Base-by-base conservation (phyloP, 2,113 vertebrate species). In the Tinamus guttatus region DNA sequence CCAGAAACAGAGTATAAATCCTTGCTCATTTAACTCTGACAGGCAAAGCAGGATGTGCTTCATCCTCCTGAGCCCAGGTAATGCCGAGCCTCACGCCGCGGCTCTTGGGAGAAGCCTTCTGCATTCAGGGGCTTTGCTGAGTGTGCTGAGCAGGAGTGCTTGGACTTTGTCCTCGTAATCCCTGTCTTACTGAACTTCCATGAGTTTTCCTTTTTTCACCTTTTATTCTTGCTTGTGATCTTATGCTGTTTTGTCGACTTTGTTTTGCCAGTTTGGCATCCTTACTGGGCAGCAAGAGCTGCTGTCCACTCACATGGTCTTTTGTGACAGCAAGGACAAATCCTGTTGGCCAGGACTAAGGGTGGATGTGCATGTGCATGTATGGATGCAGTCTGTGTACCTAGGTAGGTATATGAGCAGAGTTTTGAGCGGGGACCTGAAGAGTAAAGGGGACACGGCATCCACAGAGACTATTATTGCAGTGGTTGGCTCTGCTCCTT, bases 241-340 rank as follows among this genome's bases (percentile, higher is more conserved):
- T 91, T 87, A 38, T 51, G 84, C 94, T 88, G 89, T 96, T 95
- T 96, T 74, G 83, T 95, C 87, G 79, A 96, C 94, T 94, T 95
- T 86, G 47, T 80, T 93, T 87, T 85, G 85, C 75, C 94, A 92
- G 85, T 90, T 90, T 96, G 93, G 87, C 71, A 47, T 38, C 75
- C 81, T 73, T 86, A 64, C 84, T 86, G 95, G 95, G 89, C 87
- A 51, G 47, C 51, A 74, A 89, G 34, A 54, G 73, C 52, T 94
- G 70, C 68, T 79, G 11, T 81, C 87, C 74, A 9, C 85, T 91
- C 24, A 52, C 91, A 47, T 92, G 73, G 58, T 3, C 41, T 47
- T 49, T 70, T 77, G 36, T 90, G 60, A 81, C 64, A 85, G 38
- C 21, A 47, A 77, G 70, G 86, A 54, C 30, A 82, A 59, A 76